A percentile compares a stretch with the other conserved stretches of the same genome.
Evolutionary conservation across 1,140 invertebrate species (phyloP).

Genomic region (Limonius californicus): DNA sequence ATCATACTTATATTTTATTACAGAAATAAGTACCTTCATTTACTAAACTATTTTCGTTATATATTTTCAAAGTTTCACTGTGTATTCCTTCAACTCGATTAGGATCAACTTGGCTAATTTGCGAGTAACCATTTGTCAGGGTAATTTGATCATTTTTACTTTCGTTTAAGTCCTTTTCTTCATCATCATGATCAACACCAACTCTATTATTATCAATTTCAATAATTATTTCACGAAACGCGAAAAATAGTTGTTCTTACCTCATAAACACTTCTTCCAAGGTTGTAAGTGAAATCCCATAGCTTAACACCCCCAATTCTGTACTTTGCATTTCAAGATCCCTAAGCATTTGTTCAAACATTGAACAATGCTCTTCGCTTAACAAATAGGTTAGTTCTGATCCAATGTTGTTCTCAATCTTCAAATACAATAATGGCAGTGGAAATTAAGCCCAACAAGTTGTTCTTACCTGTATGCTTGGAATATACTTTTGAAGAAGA

Average conservation of each 20-base stretch:
- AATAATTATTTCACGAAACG: neutral
- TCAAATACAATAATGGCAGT: neutral
- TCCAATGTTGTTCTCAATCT: constrained; percentile 34
- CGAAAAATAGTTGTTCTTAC: constrained; percentile 49
- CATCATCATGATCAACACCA: too few species aligned
- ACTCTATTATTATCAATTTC: too few species aligned
- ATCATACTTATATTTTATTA: too few species aligned
- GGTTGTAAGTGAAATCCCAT: constrained; percentile 74
- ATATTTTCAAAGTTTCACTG: too few species aligned
- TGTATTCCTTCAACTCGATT: too few species aligned
- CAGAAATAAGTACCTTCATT: too few species aligned
- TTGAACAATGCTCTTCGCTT: constrained; percentile 39
- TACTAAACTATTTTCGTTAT: too few species aligned
- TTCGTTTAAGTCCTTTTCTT: too few species aligned
- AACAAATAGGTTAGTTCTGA: constrained; percentile 39
- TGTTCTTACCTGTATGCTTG: constrained; percentile 48
- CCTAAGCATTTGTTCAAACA: constrained; percentile 62
- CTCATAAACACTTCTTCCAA: constrained; percentile 90
- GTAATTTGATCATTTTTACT: too few species aligned
- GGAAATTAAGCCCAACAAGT: too few species aligned
- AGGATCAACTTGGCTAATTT: too few species aligned
- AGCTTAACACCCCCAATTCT: constrained; percentile 62
- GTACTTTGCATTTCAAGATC: constrained; percentile 64
- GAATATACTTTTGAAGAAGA: constrained; percentile 56
- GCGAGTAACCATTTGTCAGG: too few species aligned